Percentiles rank a stretch among this genome's conserved stretches.
Evolutionary conservation across 1,140 invertebrate species (phyloP).

Genomic region (Pararge aegeria): DNA sequence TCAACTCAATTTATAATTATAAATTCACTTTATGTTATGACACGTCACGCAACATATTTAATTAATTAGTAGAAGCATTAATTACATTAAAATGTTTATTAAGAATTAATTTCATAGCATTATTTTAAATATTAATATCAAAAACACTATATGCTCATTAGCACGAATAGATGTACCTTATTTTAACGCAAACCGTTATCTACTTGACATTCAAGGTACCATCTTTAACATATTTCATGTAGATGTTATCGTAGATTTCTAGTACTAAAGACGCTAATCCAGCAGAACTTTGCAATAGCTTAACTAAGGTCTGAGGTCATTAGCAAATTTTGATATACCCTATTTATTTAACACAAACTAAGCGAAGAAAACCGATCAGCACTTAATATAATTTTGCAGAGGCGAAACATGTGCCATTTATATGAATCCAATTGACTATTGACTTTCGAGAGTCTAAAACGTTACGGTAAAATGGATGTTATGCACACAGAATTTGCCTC

Average conservation of each 20-base stretch:
- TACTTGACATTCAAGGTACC: background rate
- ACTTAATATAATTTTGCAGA: no score
- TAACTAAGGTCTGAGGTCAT: no score
- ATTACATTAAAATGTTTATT: background rate
- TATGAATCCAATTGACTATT: no score
- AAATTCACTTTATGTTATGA: background rate
- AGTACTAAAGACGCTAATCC: background rate
- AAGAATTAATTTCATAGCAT: background rate
- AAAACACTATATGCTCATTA: background rate
- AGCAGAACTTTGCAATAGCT: no score
- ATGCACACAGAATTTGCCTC: no score
- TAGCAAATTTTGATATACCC: no score
- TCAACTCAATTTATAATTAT: background rate
- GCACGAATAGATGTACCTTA: background rate
- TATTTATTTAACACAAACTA: no score
- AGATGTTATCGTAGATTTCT: constrained; percentile 8
- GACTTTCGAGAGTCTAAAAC: no score
- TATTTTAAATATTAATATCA: background rate
- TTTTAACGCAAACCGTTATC: constrained; percentile 2
- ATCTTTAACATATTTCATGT: constrained; percentile 13
- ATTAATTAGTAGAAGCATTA: constrained; percentile 3
- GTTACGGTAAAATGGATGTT: no score
- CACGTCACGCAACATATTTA: background rate
- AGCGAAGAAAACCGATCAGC: no score
- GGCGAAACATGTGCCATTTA: no score